phyloP scores from a whole-genome alignment of 53 echinoderm and acorn worm genomes.

The Patiria pectinifera region DNA sequence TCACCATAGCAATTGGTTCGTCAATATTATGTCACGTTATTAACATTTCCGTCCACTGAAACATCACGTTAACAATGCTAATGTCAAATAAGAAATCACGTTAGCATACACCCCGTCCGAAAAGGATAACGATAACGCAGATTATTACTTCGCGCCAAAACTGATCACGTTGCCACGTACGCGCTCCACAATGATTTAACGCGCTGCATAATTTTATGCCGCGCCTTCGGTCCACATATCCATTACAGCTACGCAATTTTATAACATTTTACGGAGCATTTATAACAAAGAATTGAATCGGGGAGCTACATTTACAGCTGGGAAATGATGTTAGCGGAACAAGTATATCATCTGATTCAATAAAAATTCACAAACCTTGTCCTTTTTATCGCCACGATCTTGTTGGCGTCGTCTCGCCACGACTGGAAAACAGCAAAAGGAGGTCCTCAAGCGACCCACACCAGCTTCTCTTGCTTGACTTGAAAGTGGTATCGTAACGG shows the following conservation, averaged over 20 bases:
- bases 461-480: too few species aligned
- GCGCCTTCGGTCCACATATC: not conserved
- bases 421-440: not conserved
- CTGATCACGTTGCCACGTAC: not conserved
- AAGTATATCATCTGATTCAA: not conserved
- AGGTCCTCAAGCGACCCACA: not conserved
- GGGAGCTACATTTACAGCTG: not conserved
- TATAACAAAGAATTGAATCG: constrained; percentile 4
- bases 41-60: constrained; percentile 28
- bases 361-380: constrained; percentile 40
- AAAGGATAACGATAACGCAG: too few species aligned
- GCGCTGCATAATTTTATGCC: not conserved
- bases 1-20: constrained; percentile 22
- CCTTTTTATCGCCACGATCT: too few species aligned
- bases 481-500: too few species aligned
- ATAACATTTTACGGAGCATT: constrained; percentile 8
- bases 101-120: too few species aligned
- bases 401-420: too few species aligned
- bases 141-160: not conserved
- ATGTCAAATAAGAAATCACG: too few species aligned
- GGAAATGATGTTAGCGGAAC: too few species aligned
- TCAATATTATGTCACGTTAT: constrained; percentile 23
- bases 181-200: not conserved
- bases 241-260: not conserved
- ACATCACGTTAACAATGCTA: constrained; percentile 36